Evolutionary conservation across 2,797 vertebrate genomes (phyloP), one percentile per base, ranked within the genome.

Genomic region (Characodon lateralis): DNA sequence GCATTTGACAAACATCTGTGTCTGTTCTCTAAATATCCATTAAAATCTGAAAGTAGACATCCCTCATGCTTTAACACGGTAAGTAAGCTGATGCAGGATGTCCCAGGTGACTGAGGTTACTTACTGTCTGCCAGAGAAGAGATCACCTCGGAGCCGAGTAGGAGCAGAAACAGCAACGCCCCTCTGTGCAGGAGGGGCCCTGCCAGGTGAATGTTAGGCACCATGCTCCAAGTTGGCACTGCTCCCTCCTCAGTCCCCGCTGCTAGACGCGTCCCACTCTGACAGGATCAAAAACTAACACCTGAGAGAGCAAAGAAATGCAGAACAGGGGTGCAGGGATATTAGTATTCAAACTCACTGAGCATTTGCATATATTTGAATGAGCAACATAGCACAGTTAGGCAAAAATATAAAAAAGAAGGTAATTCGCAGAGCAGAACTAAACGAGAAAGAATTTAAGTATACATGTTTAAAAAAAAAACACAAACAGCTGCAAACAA

Each of bases 211-310:
- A 89, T 92, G 90, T 95, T 94, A 95, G 96, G 96, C 96, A 96
- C 96, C 97, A 98, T 98, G 95, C 96, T 97, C 95, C 94, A 95
- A 94, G 94, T 92, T 24, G 94, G 95, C 95, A 94, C 94, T 85
- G 95, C 94, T 96, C 93, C 95, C 95, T 91, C 95, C 92, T 95
- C 89, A 81, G 93, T 94, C 94, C 93, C 93, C 86, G 65, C 41
- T 83, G 88, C 90, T 93, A 94, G 95, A 95, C 92, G 83, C 90
- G 89, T 93, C 91, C 93, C 90, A 90, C 92, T 93, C 87, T 94
- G 92, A 93, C 89, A 91, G 94, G 93, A 95, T 96, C 95, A 96
- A 95, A 95, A 92, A 93, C 92, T 95, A 93, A 93, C 93, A 95
- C 95, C 96, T 96, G 92, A 76, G 88, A 88, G 85, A 87, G 86